These are phyloP conservation scores for Saguinus midas DNA, from an alignment of 2,113 vertebrate genomes.

Conservation along the genomic window DNA sequence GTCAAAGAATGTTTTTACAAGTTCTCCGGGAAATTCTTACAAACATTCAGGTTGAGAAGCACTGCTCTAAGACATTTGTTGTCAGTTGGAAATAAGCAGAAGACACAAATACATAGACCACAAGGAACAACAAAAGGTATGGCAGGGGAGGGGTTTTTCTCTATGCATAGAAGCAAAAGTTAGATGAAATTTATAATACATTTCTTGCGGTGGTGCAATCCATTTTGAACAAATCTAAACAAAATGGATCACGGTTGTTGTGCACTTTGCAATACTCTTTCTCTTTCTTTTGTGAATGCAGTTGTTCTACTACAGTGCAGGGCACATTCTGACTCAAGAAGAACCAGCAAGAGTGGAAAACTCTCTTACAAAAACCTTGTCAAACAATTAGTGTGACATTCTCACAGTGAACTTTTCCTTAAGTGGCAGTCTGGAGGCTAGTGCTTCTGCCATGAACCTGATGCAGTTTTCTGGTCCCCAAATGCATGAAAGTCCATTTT, in stretches of 20 bases:
- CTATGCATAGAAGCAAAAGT: neutral
- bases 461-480: conserved; percentile 54
- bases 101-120: neutral
- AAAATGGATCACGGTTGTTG: rapidly evolving
- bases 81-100: neutral
- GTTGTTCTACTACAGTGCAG: neutral
- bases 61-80: neutral
- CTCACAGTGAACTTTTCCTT: neutral
- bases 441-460: conserved; percentile 47
- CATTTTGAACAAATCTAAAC: neutral
- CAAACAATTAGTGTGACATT: neutral
- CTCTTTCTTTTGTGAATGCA: conserved; percentile 1
- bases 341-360: neutral
- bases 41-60: neutral
- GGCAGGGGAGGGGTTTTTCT: neutral
- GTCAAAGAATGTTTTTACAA: neutral
- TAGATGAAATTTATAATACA: neutral
- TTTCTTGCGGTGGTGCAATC: neutral
- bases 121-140: neutral
- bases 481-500: conserved; percentile 46
- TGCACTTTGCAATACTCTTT: neutral
- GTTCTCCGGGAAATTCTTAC: neutral
- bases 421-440: neutral
- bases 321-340: neutral
- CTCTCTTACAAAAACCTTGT: conserved; percentile 7